Evolutionary conservation across 2,797 vertebrate genomes (phyloP).

Genomic region (Microctenopoma steveboyesi): DNA sequence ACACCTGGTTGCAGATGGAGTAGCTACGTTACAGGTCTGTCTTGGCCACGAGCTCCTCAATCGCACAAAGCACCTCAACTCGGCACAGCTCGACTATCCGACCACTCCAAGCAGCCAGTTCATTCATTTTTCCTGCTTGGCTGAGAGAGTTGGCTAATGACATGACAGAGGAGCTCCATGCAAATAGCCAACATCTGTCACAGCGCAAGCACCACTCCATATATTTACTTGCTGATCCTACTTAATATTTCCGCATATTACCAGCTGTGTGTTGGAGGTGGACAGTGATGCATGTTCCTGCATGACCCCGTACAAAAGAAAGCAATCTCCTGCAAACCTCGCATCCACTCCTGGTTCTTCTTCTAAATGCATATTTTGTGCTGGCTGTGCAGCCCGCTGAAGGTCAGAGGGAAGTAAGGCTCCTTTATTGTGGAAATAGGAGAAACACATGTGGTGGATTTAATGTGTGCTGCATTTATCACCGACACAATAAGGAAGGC

Average conservation of each 20-base stretch:
- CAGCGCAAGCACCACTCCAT: constrained; percentile 68
- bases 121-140: constrained; percentile 68
- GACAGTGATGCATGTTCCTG: constrained; percentile 87
- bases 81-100: constrained; percentile 27
- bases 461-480: constrained; percentile 82
- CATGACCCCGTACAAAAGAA: constrained; percentile 82
- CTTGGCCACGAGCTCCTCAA: constrained; percentile 20
- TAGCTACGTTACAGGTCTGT: constrained; percentile 13
- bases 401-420: constrained; percentile 81
- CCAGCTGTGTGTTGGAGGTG: constrained; percentile 80
- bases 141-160: constrained; percentile 77
- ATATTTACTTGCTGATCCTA: constrained; percentile 87
- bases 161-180: constrained; percentile 79
- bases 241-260: constrained; percentile 86
- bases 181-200: constrained; percentile 84
- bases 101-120: constrained; percentile 45
- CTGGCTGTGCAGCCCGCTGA: constrained; percentile 85
- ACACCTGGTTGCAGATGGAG: constrained; percentile 42
- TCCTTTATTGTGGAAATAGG: constrained; percentile 81
- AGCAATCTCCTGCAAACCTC: constrained; percentile 79
- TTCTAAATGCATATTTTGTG: constrained; percentile 88
- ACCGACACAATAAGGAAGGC: constrained; percentile 75
- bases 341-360: constrained; percentile 77
- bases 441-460: constrained; percentile 76
- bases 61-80: constrained; percentile 47